phyloP scores from a whole-genome alignment of 2,113 vertebrate species.

The Phaethornis superciliosus region DNA sequence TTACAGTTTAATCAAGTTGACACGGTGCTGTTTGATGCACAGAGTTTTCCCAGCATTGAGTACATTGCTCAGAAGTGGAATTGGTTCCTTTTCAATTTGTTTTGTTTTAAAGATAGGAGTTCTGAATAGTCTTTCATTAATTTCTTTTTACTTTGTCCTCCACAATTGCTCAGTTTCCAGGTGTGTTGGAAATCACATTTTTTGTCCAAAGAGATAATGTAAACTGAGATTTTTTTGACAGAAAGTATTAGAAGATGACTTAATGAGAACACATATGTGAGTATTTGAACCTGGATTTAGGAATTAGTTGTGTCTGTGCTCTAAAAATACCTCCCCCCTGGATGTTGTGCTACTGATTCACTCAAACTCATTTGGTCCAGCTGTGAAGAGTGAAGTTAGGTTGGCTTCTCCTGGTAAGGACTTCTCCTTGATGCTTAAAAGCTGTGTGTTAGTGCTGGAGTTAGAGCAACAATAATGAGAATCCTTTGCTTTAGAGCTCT shows the following conservation, averaged over 20 bases:
- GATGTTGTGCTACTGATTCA: background rate
- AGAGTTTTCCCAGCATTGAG: background rate
- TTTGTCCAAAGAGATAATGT: background rate
- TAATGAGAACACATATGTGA: background rate
- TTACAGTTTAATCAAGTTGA: background rate
- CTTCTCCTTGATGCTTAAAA: background rate
- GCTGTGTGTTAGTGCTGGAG: no score
- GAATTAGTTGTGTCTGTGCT: background rate
- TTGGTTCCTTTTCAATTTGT: background rate
- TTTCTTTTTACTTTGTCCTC: background rate
- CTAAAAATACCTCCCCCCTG: background rate
- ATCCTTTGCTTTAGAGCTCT: background rate
- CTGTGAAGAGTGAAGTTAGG: background rate
- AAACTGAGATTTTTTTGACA: background rate
- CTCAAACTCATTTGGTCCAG: background rate
- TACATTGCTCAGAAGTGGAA: background rate
- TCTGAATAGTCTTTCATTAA: background rate
- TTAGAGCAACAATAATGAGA: background rate
- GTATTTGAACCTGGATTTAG: background rate
- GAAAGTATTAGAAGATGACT: background rate
- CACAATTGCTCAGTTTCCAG: background rate
- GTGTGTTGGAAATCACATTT: rapidly evolving
- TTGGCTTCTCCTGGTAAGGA: background rate
- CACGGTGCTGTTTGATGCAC: background rate
- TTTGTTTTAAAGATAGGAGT: background rate